These are phyloP conservation scores for Bactericera cockerelli DNA, from an alignment of 1,140 invertebrate species.

Conservation along the genomic window DNA sequence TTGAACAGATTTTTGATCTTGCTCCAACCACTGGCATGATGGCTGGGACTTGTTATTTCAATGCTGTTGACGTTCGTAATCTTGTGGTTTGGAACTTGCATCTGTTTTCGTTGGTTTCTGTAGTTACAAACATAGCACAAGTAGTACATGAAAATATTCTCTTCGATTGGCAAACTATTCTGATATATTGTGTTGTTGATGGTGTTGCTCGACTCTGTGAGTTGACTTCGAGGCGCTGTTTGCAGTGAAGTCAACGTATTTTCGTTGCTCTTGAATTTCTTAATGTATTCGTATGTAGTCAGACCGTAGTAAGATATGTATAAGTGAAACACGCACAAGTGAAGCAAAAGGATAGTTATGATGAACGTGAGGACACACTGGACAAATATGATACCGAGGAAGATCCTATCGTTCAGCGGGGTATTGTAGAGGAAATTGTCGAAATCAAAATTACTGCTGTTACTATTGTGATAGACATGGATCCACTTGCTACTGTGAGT, in stretches of 20 bases:
- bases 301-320: slow-evolving; percentile 70
- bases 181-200: slow-evolving; percentile 4
- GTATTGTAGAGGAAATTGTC: slow-evolving; percentile 19
- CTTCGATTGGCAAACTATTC: slow-evolving; percentile 1
- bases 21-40: not conserved
- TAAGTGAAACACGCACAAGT: slow-evolving; percentile 78
- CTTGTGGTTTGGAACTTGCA: not conserved
- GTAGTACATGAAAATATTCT: slow-evolving; percentile 4
- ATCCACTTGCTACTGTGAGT: slow-evolving; percentile 13
- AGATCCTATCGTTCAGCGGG: slow-evolving; percentile 23
- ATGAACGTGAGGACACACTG: slow-evolving; percentile 53
- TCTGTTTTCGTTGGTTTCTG: not conserved
- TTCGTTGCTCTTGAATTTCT: slow-evolving; percentile 34
- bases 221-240: not conserved
- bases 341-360: slow-evolving; percentile 60
- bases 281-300: slow-evolving; percentile 80
- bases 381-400: slow-evolving; percentile 26
- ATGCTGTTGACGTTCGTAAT: not conserved
- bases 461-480: not conserved
- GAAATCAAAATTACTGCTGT: slow-evolving; percentile 23
- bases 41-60: not conserved
- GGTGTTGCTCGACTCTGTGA: not conserved
- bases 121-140: slow-evolving; percentile 2
- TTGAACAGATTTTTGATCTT: not conserved
- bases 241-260: slow-evolving; percentile 6